Percentiles rank a stretch among this genome's conserved stretches.
Conservation (phyloP, 2,888 invertebrate genomes). For the Plebejus melissa region DNA sequence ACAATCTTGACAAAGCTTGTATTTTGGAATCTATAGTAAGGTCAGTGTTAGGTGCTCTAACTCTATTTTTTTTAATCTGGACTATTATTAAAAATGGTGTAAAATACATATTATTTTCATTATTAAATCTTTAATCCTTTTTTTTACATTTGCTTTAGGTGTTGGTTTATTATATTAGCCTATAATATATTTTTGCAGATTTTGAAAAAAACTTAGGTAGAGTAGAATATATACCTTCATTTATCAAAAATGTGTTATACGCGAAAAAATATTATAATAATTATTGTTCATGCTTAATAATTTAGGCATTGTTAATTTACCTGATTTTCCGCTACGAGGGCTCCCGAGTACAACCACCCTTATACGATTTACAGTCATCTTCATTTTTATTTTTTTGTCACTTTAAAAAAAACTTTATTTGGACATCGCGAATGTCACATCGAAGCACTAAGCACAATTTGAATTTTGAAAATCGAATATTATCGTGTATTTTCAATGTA, state of each 20-base stretch:
- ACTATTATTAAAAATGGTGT: no score
- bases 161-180: no score
- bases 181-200: no score
- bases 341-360: conserved; percentile 89
- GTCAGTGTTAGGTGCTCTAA: not conserved
- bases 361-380: conserved; percentile 89
- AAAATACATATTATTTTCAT: no score
- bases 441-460: conserved; percentile 12
- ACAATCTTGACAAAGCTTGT: not conserved
- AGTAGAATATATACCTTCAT: not conserved
- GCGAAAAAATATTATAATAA: no score
- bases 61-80: no score
- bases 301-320: conserved; percentile 43
- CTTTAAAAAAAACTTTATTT: conserved; percentile 46
- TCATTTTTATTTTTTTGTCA: conserved; percentile 61
- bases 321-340: conserved; percentile 88
- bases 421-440: conserved; percentile 47
- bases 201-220: no score
- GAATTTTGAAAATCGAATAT: conserved; percentile 30
- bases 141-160: no score
- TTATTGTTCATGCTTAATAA: not conserved
- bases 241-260: no score
- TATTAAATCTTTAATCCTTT: no score
- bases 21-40: not conserved
- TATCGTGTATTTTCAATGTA: conserved; percentile 71